Conservation (phyloP, 35 echinoderm and acorn worm species). For the Apostichopus japonicus region DNA sequence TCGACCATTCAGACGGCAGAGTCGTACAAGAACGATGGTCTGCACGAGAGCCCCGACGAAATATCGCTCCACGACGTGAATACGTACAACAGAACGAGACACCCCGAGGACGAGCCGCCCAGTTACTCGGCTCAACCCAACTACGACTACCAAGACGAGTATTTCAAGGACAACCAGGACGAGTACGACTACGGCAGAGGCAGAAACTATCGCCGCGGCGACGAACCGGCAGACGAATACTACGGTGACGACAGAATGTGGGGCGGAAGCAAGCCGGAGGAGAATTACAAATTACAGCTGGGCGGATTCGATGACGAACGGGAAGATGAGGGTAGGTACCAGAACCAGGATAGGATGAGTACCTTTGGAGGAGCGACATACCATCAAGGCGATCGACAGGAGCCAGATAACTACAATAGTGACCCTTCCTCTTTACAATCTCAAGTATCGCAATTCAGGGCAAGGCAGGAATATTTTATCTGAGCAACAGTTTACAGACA, state of each 20-base stretch:
- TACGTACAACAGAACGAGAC: not conserved
- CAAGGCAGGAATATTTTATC: slow-evolving; percentile 57
- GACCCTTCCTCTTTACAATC: slow-evolving; percentile 49
- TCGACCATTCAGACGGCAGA: not conserved
- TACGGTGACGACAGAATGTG: not conserved
- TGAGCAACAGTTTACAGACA: not conserved
- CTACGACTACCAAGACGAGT: not conserved
- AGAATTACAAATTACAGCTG: not conserved
- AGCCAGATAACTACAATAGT: slow-evolving; percentile 42
- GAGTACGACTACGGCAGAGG: slow-evolving; percentile 10
- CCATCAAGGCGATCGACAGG: not conserved
- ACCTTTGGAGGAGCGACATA: not conserved
- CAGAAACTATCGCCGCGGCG: slow-evolving; percentile 1
- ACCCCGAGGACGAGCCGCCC: slow-evolving; percentile 23
- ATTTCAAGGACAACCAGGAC: slow-evolving; percentile 26
- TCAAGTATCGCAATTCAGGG: slow-evolving; percentile 52
- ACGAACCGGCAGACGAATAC: not conserved
- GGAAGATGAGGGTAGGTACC: not conserved
- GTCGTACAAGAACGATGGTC: slow-evolving; percentile 1
- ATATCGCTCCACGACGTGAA: slow-evolving; percentile 38
- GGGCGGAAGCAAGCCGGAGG: not conserved
- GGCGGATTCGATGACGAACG: not conserved
- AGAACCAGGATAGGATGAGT: not conserved
- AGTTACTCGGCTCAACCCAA: slow-evolving; percentile 35
- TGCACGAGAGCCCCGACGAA: slow-evolving; percentile 11